A percentile compares a stretch with the other conserved stretches of the same genome.
Conservation (phyloP, 2,888 invertebrate genomes). For the Agonopterix alstromeriana region DNA sequence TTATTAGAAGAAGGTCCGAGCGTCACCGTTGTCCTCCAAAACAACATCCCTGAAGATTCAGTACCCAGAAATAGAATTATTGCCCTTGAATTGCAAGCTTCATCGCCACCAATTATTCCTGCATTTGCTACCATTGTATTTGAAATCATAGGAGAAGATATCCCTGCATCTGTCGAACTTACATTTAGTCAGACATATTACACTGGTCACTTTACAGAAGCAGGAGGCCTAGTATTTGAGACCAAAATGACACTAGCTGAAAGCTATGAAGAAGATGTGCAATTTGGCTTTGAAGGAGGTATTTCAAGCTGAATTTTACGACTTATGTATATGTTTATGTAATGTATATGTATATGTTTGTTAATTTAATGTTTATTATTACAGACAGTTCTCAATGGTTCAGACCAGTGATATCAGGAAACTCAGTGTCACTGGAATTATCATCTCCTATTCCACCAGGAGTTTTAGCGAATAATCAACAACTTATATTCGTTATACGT, state of each 20-base stretch:
- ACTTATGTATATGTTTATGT: too few relatives aligned
- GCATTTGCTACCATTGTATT: constrained; percentile 21
- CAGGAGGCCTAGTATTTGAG: constrained; percentile 7
- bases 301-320: neutral
- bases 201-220: constrained; percentile 11
- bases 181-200: constrained; percentile 18
- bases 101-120: constrained; percentile 12
- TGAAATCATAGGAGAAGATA: constrained; percentile 10
- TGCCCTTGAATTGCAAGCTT: constrained; percentile 19
- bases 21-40: constrained; percentile 11
- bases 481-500: constrained; percentile 17
- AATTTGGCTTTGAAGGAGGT: constrained; percentile 1
- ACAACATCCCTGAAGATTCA: constrained; percentile 15
- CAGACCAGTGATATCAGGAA: constrained; percentile 6
- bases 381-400: constrained; percentile 22
- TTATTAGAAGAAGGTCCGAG: constrained; percentile 6
- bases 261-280: constrained; percentile 10
- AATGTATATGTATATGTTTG: too few relatives aligned
- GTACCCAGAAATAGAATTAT: constrained; percentile 17
- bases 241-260: constrained; percentile 5
- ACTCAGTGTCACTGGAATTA: constrained; percentile 11
- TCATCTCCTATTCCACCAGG: constrained; percentile 15
- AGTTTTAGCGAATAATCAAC: constrained; percentile 16
- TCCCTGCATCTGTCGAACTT: constrained; percentile 8
- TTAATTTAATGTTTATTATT: neutral